A percentile compares a stretch with the other conserved stretches of the same genome.
Conservation (phyloP, 1,140 invertebrate genomes). For the Calliphora vicina region DNA sequence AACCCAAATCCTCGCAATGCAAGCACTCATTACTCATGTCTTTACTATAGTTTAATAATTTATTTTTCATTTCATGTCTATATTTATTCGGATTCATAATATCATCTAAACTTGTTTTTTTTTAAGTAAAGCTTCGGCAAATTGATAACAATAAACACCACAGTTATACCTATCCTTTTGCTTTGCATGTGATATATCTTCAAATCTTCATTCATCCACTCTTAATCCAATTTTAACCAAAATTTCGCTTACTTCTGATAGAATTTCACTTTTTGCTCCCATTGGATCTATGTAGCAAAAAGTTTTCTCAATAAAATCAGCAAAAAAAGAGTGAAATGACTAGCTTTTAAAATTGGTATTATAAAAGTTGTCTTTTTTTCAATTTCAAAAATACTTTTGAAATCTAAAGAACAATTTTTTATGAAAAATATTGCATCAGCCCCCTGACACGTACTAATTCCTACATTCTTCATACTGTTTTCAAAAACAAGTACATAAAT, state of each 20-base stretch:
- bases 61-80: background rate
- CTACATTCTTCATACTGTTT: background rate
- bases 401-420: background rate
- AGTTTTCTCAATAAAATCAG: background rate
- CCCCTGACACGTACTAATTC: background rate
- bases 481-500: background rate
- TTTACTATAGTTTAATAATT: background rate
- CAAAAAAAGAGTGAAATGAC: background rate
- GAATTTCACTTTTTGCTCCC: background rate
- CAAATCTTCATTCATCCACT: background rate
- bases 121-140: background rate
- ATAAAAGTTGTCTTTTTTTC: background rate
- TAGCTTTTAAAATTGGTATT: background rate
- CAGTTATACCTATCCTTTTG: background rate
- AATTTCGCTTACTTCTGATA: background rate
- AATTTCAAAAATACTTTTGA: background rate
- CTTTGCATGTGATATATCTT: background rate
- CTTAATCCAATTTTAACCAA: background rate
- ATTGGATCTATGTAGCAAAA: background rate
- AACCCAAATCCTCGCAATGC: background rate
- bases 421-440: background rate
- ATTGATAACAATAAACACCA: background rate
- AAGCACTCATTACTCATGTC: background rate
- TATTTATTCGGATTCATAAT: background rate
- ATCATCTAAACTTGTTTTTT: background rate